These are phyloP conservation scores for Naja naja DNA, from an alignment of 2,113 vertebrate species.

Conservation along the genomic window DNA sequence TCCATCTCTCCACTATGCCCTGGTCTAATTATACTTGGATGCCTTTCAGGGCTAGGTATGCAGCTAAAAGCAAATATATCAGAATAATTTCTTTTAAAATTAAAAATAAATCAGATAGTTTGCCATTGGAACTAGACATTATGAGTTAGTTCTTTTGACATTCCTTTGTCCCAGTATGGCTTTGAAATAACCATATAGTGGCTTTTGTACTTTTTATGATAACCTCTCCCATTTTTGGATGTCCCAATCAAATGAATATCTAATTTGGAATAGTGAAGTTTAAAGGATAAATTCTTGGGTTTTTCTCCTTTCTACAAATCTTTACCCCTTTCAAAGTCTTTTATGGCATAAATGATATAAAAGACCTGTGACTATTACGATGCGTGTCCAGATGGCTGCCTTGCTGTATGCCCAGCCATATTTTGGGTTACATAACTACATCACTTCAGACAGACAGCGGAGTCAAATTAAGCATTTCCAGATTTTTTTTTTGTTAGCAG, in stretches of 20 bases:
- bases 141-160: constrained; percentile 59
- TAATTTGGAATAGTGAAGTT: constrained; percentile 43
- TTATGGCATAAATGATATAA: neutral
- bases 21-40: constrained; percentile 73
- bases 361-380: neutral
- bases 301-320: neutral
- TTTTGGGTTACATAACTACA: neutral
- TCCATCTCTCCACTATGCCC: constrained; percentile 60
- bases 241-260: constrained; percentile 41
- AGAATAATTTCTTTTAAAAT: constrained; percentile 66
- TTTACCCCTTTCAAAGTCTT: neutral
- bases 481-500: neutral
- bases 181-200: neutral
- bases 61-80: constrained; percentile 82
- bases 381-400: neutral
- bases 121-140: constrained; percentile 49
- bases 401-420: neutral
- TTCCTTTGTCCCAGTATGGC: neutral
- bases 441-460: neutral
- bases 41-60: constrained; percentile 65
- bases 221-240: neutral
- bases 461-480: too few species aligned
- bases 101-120: constrained; percentile 66
- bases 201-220: neutral
- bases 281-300: neutral